A percentile compares a stretch with the other conserved stretches of the same genome.
phyloP scores from a whole-genome alignment of 1,140 invertebrate species.

The Agrypnia vestita region DNA sequence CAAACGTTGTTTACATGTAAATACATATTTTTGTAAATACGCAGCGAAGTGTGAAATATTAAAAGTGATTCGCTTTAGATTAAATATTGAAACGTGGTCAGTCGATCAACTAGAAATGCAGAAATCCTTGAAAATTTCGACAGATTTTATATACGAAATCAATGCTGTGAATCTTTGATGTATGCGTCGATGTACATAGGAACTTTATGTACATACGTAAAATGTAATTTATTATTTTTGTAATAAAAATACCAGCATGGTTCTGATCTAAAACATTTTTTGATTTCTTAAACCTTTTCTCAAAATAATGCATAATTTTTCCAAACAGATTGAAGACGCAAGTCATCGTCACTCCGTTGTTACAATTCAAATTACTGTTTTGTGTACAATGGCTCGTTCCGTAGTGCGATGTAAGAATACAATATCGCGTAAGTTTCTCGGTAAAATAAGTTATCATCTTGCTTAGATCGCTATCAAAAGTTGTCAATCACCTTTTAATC shows the following conservation, averaged over 20 bases:
- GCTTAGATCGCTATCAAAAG: not conserved
- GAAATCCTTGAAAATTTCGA: constrained; percentile 48
- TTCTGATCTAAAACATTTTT: constrained; percentile 11
- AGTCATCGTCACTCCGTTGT: not conserved
- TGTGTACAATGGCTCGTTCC: not conserved
- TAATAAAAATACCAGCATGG: constrained; percentile 46
- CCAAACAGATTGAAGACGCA: not conserved
- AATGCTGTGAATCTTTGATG: constrained; percentile 38
- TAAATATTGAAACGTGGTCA: not conserved
- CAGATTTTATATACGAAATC: constrained; percentile 35
- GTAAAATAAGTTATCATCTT: not conserved
- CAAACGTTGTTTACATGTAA: not conserved
- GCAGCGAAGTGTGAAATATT: not conserved
- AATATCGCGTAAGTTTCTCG: not conserved
- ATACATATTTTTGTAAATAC: not conserved
- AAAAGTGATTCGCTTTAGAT: not conserved
- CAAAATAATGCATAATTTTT: not conserved
- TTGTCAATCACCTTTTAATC: constrained; percentile 19
- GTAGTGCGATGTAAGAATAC: not conserved
- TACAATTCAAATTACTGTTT: not conserved
- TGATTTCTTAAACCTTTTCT: not conserved
- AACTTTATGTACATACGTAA: constrained; percentile 45
- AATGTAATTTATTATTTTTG: constrained; percentile 54
- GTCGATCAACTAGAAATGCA: constrained; percentile 24
- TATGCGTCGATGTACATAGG: constrained; percentile 39